phyloP scores from a whole-genome alignment of 1,140 invertebrate genomes.

The Monochamus saltuarius region DNA sequence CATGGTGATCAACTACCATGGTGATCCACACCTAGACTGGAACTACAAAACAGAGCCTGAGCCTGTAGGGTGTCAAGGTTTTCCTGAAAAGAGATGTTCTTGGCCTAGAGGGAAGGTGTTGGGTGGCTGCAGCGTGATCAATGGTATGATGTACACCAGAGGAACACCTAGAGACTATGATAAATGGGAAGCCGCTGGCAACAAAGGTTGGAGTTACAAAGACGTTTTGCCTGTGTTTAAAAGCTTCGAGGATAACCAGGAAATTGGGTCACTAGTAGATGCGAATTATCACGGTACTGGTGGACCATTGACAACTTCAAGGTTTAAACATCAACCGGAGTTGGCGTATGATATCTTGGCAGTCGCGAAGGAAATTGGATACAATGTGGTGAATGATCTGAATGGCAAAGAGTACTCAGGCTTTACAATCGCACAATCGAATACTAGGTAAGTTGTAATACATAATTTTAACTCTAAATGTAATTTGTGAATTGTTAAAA shows the following conservation, averaged over 20 bases:
- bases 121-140: conserved; percentile 66
- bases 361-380: conserved; percentile 61
- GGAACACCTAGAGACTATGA: conserved; percentile 70
- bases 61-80: conserved; percentile 58
- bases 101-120: conserved; percentile 62
- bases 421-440: conserved; percentile 49
- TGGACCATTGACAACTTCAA: conserved; percentile 54
- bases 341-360: conserved; percentile 59
- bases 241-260: conserved; percentile 56
- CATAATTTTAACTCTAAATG: no score
- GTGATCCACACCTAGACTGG: conserved; percentile 63
- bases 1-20: conserved; percentile 58
- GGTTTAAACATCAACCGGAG: conserved; percentile 57
- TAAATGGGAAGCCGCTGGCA: conserved; percentile 60
- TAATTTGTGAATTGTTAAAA: no score
- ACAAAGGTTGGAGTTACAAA: conserved; percentile 47
- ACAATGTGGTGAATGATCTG: conserved; percentile 59
- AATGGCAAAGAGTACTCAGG: conserved; percentile 56
- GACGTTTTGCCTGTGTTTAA: conserved; percentile 61
- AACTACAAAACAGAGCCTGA: conserved; percentile 65
- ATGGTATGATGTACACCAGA: conserved; percentile 74
- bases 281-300: conserved; percentile 51
- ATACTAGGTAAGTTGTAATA: conserved; percentile 39
- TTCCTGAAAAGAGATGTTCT: conserved; percentile 53
- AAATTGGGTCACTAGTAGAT: conserved; percentile 54